These are phyloP conservation scores for Anas platyrhynchos DNA, from an alignment of 2,113 vertebrate genomes.

Conservation along the genomic window DNA sequence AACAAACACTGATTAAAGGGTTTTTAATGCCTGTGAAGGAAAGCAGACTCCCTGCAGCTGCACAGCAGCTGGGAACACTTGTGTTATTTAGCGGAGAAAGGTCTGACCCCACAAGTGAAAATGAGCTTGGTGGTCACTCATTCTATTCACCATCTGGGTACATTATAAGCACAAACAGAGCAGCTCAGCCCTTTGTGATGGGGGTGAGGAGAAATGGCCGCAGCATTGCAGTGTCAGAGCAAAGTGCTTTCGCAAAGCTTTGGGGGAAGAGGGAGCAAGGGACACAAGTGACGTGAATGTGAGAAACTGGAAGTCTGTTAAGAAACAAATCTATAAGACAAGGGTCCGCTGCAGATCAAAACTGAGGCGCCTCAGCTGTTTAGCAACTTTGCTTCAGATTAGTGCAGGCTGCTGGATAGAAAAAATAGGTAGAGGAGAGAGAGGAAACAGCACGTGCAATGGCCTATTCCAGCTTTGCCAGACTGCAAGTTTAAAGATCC, in stretches of 20 bases:
- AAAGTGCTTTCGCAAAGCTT: background rate
- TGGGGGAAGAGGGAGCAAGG: background rate
- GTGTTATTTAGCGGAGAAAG: slow-evolving; percentile 75
- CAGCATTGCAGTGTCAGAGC: background rate
- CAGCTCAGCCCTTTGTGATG: slow-evolving; percentile 36
- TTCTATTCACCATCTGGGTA: slow-evolving; percentile 47
- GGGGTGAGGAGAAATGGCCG: background rate
- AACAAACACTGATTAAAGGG: slow-evolving; percentile 75
- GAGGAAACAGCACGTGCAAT: background rate
- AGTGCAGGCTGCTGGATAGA: background rate
- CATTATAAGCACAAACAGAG: slow-evolving; percentile 57
- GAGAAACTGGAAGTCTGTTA: slow-evolving; percentile 15
- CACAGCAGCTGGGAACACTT: slow-evolving; percentile 79
- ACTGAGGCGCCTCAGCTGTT: background rate
- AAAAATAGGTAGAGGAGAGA: background rate
- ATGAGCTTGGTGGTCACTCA: slow-evolving; percentile 71
- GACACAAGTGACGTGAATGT: background rate
- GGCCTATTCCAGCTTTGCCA: background rate
- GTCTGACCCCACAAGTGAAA: slow-evolving; percentile 75
- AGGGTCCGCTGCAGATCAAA: background rate
- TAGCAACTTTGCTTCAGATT: background rate
- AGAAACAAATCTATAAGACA: background rate
- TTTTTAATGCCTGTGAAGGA: slow-evolving; percentile 77
- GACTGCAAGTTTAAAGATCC: background rate
- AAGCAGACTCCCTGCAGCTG: slow-evolving; percentile 81